Conservation (phyloP, 2,797 vertebrate genomes). For the Lophius americanus region DNA sequence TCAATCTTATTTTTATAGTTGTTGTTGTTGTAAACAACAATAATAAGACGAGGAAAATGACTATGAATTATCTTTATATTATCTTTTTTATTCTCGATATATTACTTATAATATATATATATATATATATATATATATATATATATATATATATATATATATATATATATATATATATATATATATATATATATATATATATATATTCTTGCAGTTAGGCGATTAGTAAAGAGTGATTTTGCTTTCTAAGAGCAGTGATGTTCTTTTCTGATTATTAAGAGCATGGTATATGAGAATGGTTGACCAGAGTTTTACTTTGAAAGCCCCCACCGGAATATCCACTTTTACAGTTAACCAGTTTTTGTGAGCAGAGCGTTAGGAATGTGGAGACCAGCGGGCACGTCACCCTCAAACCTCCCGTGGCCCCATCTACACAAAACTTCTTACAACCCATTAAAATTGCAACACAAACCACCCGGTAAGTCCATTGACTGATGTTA, state of each 20-base stretch:
- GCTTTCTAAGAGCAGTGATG: not conserved
- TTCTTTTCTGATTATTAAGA: too few species aligned
- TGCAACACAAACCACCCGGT: slow-evolving; percentile 8
- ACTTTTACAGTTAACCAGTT: not conserved
- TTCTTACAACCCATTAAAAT: not conserved
- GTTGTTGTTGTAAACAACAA: too few species aligned
- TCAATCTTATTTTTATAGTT: too few species aligned
- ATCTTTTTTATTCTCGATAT: too few species aligned
- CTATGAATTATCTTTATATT: too few species aligned
- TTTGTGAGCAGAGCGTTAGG: slow-evolving; percentile 53
- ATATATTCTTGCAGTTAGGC: not conserved
- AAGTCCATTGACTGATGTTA: slow-evolving; percentile 2
- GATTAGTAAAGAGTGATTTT: not conserved
- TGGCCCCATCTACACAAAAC: slow-evolving; percentile 43
- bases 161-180: not conserved
- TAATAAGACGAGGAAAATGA: too few species aligned
- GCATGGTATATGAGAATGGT: too few species aligned
- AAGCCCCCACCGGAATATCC: not conserved
- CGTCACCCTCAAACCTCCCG: slow-evolving; percentile 62
- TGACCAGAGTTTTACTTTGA: slow-evolving; percentile 47
- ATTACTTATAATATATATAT: not conserved
- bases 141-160: not conserved
- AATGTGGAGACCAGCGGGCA: slow-evolving; percentile 70
- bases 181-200: not conserved
- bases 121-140: not conserved